Base-by-base conservation (phyloP, 2,888 invertebrate species). In the Pyrocoelia pectoralis region DNA sequence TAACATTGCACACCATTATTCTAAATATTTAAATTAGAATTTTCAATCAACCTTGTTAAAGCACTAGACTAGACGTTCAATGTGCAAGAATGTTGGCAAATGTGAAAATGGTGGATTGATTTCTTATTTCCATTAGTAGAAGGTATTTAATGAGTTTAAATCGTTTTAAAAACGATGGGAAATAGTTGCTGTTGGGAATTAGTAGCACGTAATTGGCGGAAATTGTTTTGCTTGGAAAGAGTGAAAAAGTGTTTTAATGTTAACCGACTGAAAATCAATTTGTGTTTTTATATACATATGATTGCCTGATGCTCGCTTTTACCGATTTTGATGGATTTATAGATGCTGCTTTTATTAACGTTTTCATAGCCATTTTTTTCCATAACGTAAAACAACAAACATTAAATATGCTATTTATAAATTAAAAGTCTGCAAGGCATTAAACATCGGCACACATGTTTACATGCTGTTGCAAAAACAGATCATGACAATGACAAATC, bases 111-210 rank as follows among this genome's bases (percentile, higher is more conserved):
- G 2, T 24, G 24, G 24, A 24, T 24, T 24, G 24, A 24, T 24
- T 24, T 24, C 24, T 24, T 33, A 33, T 33, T 33, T 17, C 61
- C 38, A 56, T 52, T 33, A 61, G n/a, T 24, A 24, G 4, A 24
- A 24, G 24, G 6, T n/a, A 46, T 43, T 52, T 53, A 62, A 62
- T 56, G 58, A 54, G 51, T 55, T 57, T 17, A 52, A 57, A 57
- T 48, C 28, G 57, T 53, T 62, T 49, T 62, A 43, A 2, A 62
- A 63, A 63, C 52, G 54, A 55, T 58, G 63, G 55, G 63, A 63
- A 63, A 58, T 54, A 24, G 29, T 29, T 60, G 43, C 43, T 60
- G 24, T 24, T 52, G 46, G 56, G 54, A 59, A 64, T 63, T 63
- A 57, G 63, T 17, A 62, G 17, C 24, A 13, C 33, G 49, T 64